A percentile compares a stretch with the other conserved stretches of the same genome.
Evolutionary conservation across 2,888 invertebrate genomes (phyloP).

Genomic region (Synanthedon formicaeformis): DNA sequence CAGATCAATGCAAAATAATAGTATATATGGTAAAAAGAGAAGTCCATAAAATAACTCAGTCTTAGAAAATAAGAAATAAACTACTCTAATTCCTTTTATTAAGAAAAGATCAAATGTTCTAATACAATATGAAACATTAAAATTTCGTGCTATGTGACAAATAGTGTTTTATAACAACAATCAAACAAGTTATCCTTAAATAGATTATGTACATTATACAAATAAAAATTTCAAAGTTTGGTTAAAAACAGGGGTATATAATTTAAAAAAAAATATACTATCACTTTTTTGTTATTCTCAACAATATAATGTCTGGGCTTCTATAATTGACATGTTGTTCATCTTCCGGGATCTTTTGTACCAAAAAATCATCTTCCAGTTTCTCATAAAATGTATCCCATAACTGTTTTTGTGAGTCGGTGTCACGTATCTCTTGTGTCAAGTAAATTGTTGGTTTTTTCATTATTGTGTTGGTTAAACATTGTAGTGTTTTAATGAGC

Average conservation of each 20-base stretch:
- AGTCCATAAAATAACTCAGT: no score
- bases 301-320: constrained; percentile 73
- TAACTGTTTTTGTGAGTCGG: constrained; percentile 58
- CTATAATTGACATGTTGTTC: constrained; percentile 73
- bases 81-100: no score
- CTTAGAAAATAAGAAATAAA: no score
- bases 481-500: constrained; percentile 70
- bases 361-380: constrained; percentile 31
- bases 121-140: no score
- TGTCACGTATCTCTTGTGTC: constrained; percentile 77
- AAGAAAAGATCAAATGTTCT: no score
- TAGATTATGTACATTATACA: no score
- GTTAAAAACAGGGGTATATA: background rate
- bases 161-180: no score
- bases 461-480: constrained; percentile 43
- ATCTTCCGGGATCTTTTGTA: constrained; percentile 65
- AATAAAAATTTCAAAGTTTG: background rate
- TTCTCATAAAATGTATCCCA: constrained; percentile 52
- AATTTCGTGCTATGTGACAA: no score
- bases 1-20: no score
- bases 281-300: constrained; percentile 52
- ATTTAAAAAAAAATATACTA: constrained; percentile 4
- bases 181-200: no score
- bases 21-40: no score
- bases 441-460: constrained; percentile 70